phyloP scores from a whole-genome alignment of 2,888 invertebrate species.

The Drosophila formosana region DNA sequence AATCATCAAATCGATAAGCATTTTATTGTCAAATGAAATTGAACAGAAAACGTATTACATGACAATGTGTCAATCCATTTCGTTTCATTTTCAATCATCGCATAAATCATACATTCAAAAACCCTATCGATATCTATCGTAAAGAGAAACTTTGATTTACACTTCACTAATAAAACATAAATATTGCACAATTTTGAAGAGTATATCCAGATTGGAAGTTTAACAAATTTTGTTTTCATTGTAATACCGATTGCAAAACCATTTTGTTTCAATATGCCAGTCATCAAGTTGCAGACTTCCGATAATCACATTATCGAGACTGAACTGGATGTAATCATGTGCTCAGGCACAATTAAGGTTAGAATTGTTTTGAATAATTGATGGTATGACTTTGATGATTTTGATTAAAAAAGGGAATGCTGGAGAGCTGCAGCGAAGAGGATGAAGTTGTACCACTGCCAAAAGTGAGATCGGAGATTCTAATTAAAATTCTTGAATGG shows the following conservation, averaged over 20 bases:
- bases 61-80: not conserved
- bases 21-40: not conserved
- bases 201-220: not conserved
- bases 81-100: not conserved
- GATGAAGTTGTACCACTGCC: conserved; percentile 58
- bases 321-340: conserved; percentile 50
- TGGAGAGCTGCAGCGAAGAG: conserved; percentile 47
- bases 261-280: conserved; percentile 27
- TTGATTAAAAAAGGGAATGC: conserved; percentile 32
- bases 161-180: not conserved
- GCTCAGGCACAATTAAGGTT: conserved; percentile 46
- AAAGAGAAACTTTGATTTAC: not conserved
- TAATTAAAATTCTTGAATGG: conserved; percentile 52
- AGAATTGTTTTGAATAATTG: not conserved
- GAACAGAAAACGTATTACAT: not conserved
- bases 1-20: not conserved
- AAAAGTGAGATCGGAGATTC: conserved; percentile 49
- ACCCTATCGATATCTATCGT: not conserved
- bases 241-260: not conserved
- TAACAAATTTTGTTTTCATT: not conserved
- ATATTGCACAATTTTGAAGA: not conserved
- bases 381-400: not conserved
- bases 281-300: conserved; percentile 55
- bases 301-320: conserved; percentile 52
- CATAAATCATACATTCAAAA: not conserved